Evolutionary conservation across 2,113 vertebrate genomes (phyloP).

Genomic region (Hydrochoerus hydrochaeris): DNA sequence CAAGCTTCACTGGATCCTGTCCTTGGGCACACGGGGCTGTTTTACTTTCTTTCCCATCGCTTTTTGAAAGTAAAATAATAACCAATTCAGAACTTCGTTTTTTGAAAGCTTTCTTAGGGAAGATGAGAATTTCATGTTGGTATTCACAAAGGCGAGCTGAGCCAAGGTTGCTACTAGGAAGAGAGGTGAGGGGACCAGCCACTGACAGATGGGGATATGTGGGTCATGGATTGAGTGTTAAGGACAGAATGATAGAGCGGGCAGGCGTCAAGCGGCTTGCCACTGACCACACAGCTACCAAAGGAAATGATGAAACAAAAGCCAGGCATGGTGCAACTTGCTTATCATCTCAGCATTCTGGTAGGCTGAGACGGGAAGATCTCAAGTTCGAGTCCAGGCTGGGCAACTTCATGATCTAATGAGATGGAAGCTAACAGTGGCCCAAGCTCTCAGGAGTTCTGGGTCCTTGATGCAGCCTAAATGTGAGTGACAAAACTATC

Average conservation of each 20-base stretch:
- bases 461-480: neutral
- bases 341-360: neutral
- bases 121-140: slow-evolving; percentile 6
- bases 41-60: neutral
- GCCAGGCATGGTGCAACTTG: neutral
- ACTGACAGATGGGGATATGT: neutral
- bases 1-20: neutral
- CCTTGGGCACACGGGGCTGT: neutral
- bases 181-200: neutral
- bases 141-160: neutral
- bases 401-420: neutral
- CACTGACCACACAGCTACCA: neutral
- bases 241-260: neutral
- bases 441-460: neutral
- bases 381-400: neutral
- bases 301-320: neutral
- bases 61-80: slow-evolving; percentile 52
- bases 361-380: neutral
- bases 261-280: neutral
- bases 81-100: slow-evolving; percentile 1
- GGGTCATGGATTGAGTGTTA: neutral
- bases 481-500: neutral
- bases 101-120: slow-evolving; percentile 49
- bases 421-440: neutral
- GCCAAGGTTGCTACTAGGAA: neutral